A percentile compares a stretch with the other conserved stretches of the same genome.
These are phyloP conservation scores for Psophia crepitans DNA, from an alignment of 2,113 vertebrate genomes.

Conservation along the genomic window DNA sequence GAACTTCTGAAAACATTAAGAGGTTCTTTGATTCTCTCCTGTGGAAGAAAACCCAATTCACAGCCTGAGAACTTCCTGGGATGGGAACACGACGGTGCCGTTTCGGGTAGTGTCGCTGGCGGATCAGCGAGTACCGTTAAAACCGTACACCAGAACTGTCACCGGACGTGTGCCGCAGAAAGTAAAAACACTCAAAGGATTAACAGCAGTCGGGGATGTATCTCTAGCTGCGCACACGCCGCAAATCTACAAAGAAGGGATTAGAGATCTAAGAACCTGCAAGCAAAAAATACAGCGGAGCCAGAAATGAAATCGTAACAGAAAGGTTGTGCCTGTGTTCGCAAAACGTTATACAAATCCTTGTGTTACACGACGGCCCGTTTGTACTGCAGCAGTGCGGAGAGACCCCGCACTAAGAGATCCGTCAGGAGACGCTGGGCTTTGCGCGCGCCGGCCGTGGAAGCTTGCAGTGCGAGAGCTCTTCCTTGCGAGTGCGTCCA, in stretches of 20 bases:
- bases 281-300: background rate
- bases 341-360: background rate
- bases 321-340: background rate
- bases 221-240: background rate
- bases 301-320: background rate
- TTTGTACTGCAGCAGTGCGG: background rate
- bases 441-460: background rate
- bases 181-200: constrained; percentile 46
- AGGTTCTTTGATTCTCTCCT: background rate
- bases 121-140: background rate
- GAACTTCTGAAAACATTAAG: background rate
- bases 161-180: constrained; percentile 9
- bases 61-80: background rate
- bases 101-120: background rate
- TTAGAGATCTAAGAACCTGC: background rate
- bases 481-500: background rate
- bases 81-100: background rate
- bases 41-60: background rate
- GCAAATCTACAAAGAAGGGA: constrained; percentile 2
- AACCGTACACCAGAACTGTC: background rate
- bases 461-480: background rate
- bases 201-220: constrained; percentile 10
- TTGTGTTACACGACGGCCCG: background rate
- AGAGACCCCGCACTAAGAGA: background rate
- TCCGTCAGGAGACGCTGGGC: background rate